Conservation (phyloP, 2,113 vertebrate species). For the Axis porcinus region DNA sequence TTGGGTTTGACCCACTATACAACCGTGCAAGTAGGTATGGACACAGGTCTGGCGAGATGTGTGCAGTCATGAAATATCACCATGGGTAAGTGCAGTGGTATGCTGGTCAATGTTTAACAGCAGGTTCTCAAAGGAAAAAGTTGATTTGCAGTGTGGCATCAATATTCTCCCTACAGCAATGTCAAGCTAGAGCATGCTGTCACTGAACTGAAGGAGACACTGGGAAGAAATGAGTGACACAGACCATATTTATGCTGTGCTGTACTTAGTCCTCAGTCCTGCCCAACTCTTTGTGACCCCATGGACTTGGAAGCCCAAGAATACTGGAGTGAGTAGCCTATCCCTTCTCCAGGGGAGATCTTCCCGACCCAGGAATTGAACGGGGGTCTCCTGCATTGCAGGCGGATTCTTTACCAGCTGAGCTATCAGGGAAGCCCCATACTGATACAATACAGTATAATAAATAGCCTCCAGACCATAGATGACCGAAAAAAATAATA, state of each 20-base stretch:
- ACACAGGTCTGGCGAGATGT: fast-evolving
- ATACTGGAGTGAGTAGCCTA: background rate
- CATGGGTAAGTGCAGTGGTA: fast-evolving
- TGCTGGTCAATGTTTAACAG: background rate
- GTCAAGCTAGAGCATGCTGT: background rate
- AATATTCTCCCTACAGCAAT: background rate
- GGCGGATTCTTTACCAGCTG: background rate
- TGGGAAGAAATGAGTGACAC: background rate
- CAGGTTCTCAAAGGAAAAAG: background rate
- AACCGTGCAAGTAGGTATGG: too few species aligned
- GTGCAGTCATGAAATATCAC: background rate
- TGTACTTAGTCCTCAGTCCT: background rate
- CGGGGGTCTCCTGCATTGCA: background rate
- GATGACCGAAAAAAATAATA: background rate
- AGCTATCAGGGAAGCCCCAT: background rate
- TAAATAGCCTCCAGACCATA: background rate
- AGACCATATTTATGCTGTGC: background rate
- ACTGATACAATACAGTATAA: background rate
- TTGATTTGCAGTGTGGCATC: background rate
- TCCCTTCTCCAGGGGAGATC: background rate
- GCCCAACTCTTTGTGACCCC: background rate
- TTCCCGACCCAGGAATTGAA: background rate
- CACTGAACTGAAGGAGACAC: background rate
- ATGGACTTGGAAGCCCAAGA: background rate
- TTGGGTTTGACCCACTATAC: background rate